Evolutionary conservation across 2,888 invertebrate species (phyloP).

Genomic region (Margaritifera margaritifera): DNA sequence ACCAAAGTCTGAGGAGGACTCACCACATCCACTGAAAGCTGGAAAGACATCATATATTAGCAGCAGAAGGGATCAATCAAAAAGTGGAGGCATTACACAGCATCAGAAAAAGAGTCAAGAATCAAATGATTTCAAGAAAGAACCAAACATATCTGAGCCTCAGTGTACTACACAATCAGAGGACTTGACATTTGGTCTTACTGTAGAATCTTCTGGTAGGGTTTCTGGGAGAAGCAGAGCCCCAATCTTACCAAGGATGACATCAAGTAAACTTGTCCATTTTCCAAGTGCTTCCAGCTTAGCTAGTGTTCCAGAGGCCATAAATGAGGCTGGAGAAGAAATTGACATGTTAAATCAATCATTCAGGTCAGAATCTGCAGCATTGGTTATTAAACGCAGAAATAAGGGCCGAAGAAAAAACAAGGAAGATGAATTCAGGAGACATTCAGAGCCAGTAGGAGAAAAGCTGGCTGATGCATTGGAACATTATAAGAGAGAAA

Average conservation of each 20-base stretch:
- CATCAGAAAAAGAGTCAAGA: too few relatives aligned
- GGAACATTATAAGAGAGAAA: conserved; percentile 39
- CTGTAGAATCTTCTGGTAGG: conserved; percentile 5
- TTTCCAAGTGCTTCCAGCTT: conserved; percentile 57
- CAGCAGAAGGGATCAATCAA: too few relatives aligned
- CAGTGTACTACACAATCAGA: too few relatives aligned
- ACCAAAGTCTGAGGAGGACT: too few relatives aligned
- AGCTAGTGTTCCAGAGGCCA: conserved; percentile 63
- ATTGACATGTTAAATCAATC: conserved; percentile 4
- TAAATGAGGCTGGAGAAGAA: conserved; percentile 48
- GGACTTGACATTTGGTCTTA: neutral
- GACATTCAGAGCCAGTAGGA: conserved; percentile 59
- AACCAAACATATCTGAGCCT: too few relatives aligned
- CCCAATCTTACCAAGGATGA: conserved; percentile 4
- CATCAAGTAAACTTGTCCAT: conserved; percentile 33
- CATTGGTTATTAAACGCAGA: conserved; percentile 42
- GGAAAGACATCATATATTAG: too few relatives aligned
- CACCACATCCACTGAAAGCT: too few relatives aligned
- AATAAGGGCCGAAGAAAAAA: conserved; percentile 34
- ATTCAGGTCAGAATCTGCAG: conserved; percentile 2
- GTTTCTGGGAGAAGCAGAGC: conserved; percentile 4
- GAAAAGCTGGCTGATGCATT: conserved; percentile 48
- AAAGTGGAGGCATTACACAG: too few relatives aligned
- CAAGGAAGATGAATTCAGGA: conserved; percentile 48
- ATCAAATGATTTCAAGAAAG: too few relatives aligned